Percentiles rank a stretch among this genome's conserved stretches.
These are phyloP conservation scores for Celastrina argiolus DNA, from an alignment of 2,888 invertebrate species.

Conservation along the genomic window DNA sequence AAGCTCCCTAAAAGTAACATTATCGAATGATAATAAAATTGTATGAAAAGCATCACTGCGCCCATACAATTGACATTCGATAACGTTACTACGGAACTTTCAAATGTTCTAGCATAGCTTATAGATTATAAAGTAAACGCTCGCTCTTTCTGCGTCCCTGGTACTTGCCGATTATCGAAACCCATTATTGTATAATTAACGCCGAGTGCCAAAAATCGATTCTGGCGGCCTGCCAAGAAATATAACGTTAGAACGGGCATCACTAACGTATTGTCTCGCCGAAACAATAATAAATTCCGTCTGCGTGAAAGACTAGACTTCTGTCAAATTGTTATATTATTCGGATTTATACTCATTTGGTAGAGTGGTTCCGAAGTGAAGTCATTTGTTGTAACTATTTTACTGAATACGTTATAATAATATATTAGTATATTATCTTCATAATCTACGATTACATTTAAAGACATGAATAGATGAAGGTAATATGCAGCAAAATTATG, in stretches of 20 bases:
- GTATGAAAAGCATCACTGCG: no score
- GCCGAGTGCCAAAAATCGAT: constrained; percentile 12
- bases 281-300: constrained; percentile 6
- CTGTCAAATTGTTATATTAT: neutral
- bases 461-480: no score
- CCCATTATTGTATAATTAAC: constrained; percentile 8
- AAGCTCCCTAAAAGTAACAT: no score
- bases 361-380: neutral
- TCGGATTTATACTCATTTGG: neutral
- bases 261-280: constrained; percentile 9
- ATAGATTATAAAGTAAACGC: no score
- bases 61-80: no score
- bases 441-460: no score
- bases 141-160: constrained; percentile 45
- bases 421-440: neutral
- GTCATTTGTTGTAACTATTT: no score
- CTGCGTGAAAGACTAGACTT: neutral
- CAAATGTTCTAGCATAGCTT: no score
- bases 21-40: no score
- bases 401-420: neutral
- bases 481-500: no score
- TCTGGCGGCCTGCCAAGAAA: neutral
- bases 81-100: no score
- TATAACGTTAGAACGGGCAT: constrained; percentile 10
- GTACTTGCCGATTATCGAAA: constrained; percentile 10